Base-by-base conservation (phyloP, 2,888 invertebrate genomes). In the Escarpia spicata region DNA sequence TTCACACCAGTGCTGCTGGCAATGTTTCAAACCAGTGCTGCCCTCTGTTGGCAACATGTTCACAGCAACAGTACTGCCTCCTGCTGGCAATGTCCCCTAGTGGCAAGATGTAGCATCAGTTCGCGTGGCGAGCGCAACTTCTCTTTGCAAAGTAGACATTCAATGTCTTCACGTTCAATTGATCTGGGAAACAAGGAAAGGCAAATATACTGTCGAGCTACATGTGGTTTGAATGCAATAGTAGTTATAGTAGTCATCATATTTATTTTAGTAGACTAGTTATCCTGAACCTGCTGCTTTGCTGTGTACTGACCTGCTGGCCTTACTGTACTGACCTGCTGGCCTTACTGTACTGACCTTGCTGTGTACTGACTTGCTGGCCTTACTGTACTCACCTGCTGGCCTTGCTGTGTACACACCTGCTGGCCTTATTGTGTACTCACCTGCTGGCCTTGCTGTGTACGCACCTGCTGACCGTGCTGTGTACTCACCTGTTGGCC, bases 21-120 rank as follows among this genome's bases (percentile, higher is more conserved):
- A 52, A 52, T 15, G 15, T 52, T 52, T 52, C 52, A 52, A 9
- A 52, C 52, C 37, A 52, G 52, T 52, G 52, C 4, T 52, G 52
- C 52, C 52, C 9, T 15, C 52, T 52, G 10, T 9, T 9, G 10
- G 52, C 15, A 43, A 92, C 52, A 58, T 8, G 58, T 45, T 52
- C 19, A 92, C 43, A 91, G 3, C 1, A 31, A 91, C 43, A 43
- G 43, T 44, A 45, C 89, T 91, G 93, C 92, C 89, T 93, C 93
- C 31, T 91, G 60, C 89, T 93, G 92, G 31, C 60, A 52, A 90
- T 93, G 93, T 91, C 58, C 90, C 45, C 91, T 60, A 45, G 92
- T 92, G n/a, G 92, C 93, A 4, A 93, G 93, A 75, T 93, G 93
- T 15, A 92, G 44, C 89, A 90, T 92, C 43, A 93, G 92, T 90